Base-by-base conservation (phyloP, 2,113 vertebrate species). In the Thalassoma bifasciatum region DNA sequence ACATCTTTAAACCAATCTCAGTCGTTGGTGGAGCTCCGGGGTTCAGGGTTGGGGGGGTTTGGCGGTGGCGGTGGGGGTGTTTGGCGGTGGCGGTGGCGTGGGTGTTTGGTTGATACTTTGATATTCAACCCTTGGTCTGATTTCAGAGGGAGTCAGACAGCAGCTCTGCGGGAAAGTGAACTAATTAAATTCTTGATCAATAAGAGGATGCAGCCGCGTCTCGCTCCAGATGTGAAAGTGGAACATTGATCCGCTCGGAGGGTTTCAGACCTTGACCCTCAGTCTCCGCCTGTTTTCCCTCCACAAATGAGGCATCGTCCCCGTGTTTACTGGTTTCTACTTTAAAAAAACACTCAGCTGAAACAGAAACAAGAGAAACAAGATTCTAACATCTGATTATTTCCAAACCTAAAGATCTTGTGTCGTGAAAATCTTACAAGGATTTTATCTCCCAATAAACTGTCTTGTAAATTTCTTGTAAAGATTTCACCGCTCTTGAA, bases 111-210 rank as follows among this genome's bases (percentile, higher is more conserved):
- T 54, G 19, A 17, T 1, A 5, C 70, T 56, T 44, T 71, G 75
- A 71, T 75, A 44, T 81, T 51, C 38, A 49, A 19, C 44, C 44
- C 17, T 19, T 6, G 7, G 4, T 16, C 14, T 46, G 5, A 4
- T 54, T 30, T 11, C 34, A 7, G n/a, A 19, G 16, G 8, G 19
- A 9, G 37, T 57, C 54, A 26, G 52, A 44, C 19, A 1, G n/a
- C 47, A 22, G 53, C 73, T 9, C 49, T 14, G 46, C 16, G 59
- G 40, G 53, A 66, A 58, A 46, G 65, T 11, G 24, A 24, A 60
- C 68, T 72, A 68, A 85, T 80, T 82, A 72, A 66, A 64, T 67
- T 56, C 64, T 34, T 75, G 78, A 82, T 89, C 85, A 77, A 89
- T 89, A 47, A n/a, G 47, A 17, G 51, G 78, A 74, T 51, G 70